Conservation (phyloP, 2,113 vertebrate species). For the Trematocara zebra region DNA sequence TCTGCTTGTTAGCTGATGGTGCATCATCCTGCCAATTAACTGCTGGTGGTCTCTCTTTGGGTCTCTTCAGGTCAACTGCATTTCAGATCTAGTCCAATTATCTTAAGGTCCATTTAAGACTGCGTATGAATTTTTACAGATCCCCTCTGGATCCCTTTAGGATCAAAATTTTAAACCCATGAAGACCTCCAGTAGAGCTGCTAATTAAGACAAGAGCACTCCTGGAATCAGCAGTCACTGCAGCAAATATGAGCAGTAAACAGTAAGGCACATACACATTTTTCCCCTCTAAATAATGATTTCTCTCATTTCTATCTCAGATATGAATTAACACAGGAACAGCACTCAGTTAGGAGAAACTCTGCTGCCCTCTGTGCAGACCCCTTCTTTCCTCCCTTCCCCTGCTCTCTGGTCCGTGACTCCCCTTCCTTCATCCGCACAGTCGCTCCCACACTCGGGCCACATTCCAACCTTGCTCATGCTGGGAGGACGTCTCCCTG, state of each 20-base stretch:
- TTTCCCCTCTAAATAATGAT: neutral
- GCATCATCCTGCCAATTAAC: neutral
- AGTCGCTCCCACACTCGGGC: slow-evolving; percentile 63
- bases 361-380: slow-evolving; percentile 34
- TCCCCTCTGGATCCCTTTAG: neutral
- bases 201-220: neutral
- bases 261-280: neutral
- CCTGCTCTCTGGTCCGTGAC: slow-evolving; percentile 61
- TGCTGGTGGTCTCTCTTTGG: neutral
- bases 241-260: neutral
- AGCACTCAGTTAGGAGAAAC: slow-evolving; percentile 18
- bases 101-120: neutral
- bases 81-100: neutral
- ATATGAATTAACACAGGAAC: slow-evolving; percentile 12
- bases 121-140: neutral
- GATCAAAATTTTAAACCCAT: neutral
- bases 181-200: neutral
- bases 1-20: neutral
- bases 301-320: neutral
- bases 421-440: slow-evolving; percentile 52
- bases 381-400: slow-evolving; percentile 32
- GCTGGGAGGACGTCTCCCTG: slow-evolving; percentile 70
- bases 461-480: slow-evolving; percentile 65
- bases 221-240: neutral
- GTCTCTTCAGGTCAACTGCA: neutral